Evolutionary conservation across 2,797 vertebrate species (phyloP).

Genomic region (Tapera naevia): DNA sequence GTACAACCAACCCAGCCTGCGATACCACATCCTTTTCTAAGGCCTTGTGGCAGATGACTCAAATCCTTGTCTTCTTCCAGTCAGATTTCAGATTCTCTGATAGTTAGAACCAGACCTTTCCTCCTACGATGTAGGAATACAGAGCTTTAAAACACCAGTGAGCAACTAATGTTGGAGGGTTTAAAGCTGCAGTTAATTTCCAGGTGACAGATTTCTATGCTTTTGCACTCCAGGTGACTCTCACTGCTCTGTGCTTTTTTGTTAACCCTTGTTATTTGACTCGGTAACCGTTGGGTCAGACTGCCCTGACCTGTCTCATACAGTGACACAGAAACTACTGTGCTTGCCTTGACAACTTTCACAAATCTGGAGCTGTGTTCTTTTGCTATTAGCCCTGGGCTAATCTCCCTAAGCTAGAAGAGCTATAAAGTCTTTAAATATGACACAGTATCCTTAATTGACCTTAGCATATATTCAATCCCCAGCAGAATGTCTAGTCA

Average conservation of each 20-base stretch:
- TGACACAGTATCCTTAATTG: constrained; percentile 26
- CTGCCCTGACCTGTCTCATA: background rate
- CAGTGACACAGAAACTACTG: background rate
- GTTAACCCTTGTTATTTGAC: constrained; percentile 24
- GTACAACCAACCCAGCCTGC: background rate
- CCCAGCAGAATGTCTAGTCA: background rate
- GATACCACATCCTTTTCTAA: background rate
- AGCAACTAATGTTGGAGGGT: background rate
- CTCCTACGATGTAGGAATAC: background rate
- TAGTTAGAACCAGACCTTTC: background rate
- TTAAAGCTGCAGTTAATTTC: background rate
- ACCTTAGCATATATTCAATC: background rate
- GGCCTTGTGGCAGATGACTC: background rate
- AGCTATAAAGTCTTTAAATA: constrained; percentile 1
- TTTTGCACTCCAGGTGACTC: background rate
- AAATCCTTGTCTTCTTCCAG: background rate
- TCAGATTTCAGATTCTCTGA: background rate
- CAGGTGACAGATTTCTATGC: background rate
- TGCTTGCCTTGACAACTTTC: background rate
- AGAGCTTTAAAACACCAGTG: background rate
- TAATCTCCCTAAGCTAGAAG: background rate
- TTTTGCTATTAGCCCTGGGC: background rate
- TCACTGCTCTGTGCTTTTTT: background rate
- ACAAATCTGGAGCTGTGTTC: background rate
- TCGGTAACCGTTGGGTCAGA: background rate